Evolutionary conservation across 2,888 invertebrate species (phyloP), one percentile per base, ranked within the genome.

Genomic region (Apoderus coryli): DNA sequence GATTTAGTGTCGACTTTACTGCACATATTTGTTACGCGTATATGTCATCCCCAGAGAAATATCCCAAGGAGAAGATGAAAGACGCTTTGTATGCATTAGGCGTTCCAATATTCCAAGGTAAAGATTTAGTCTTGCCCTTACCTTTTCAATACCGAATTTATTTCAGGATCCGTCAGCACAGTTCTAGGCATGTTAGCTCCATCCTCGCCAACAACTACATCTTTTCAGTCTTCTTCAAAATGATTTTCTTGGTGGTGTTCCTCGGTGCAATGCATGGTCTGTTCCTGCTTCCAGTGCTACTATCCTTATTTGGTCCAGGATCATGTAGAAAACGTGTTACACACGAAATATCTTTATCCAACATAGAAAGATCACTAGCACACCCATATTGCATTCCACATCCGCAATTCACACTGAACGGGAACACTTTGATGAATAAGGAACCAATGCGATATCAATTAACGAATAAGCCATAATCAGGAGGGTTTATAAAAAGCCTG

Each of bases 11-110:
- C 1, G 92, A 93, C 52, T 93, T 90, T 54, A 90, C 90, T 0
- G 90, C 90, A 2, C 92, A 92, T 54, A 92, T 92, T 40, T 88
- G 89, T 48, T 92, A 92, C 52, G 86, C 89, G 0, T 92, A 90
- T 57, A 88, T 92, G 77, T 81, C 86, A 3, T 85, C 88, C 0
- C 78, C 79, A 49, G 78, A 78, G 9, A 71, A 70, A 46, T 64
- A 67, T n/a, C 74, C 88, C 0, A 71, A 79, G 31, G 82, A 84
- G 16, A 69, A 78, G 37, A 82, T 90, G 4, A 74, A 74, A 41
- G 85, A 88, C 50, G 81, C 88, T 30, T 63, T 92, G 0, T 89
- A 89, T 53, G 81, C 86, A 0, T 63, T 92, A 2, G 92, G 92
- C 1, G 59, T 90, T 29, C 92, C 92, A 0, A 89, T 92, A 39